Conservation (phyloP, 2,888 invertebrate species). For the Clepsis dumicolana region DNA sequence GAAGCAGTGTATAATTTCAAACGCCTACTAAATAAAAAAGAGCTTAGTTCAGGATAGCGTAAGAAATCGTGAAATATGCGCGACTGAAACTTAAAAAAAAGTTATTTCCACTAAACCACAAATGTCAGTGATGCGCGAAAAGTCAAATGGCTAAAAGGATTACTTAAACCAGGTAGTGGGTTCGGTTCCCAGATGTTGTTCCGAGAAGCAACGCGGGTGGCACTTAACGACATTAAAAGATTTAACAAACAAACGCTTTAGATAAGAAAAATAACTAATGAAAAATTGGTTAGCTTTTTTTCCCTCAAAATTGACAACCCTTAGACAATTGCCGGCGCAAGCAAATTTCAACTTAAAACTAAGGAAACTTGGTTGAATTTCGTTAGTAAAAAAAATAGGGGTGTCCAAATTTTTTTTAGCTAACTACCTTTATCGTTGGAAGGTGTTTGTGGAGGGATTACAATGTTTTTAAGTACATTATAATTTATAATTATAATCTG, state of each 20-base stretch:
- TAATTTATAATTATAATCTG: too few relatives aligned
- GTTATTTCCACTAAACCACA: constrained; percentile 12
- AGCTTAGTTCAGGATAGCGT: constrained; percentile 10
- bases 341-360: neutral
- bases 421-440: constrained; percentile 32
- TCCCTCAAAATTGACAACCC: constrained; percentile 14
- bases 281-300: constrained; percentile 51
- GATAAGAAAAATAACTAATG: constrained; percentile 53
- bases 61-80: constrained; percentile 31
- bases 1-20: neutral
- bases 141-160: constrained; percentile 46
- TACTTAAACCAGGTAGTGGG: constrained; percentile 63
- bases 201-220: constrained; percentile 73
- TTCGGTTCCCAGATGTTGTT: constrained; percentile 57
- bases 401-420: constrained; percentile 27
- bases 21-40: neutral
- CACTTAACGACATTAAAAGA: constrained; percentile 59
- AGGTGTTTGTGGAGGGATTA: constrained; percentile 42
- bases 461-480: constrained; percentile 37
- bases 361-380: neutral
- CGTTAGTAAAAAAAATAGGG: too few relatives aligned
- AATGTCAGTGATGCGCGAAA: constrained; percentile 41
- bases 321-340: neutral
- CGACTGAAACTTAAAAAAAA: constrained; percentile 33
- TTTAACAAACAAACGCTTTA: constrained; percentile 56